These are phyloP conservation scores for Physella acuta DNA, from an alignment of 1,140 invertebrate genomes.

Conservation along the genomic window DNA sequence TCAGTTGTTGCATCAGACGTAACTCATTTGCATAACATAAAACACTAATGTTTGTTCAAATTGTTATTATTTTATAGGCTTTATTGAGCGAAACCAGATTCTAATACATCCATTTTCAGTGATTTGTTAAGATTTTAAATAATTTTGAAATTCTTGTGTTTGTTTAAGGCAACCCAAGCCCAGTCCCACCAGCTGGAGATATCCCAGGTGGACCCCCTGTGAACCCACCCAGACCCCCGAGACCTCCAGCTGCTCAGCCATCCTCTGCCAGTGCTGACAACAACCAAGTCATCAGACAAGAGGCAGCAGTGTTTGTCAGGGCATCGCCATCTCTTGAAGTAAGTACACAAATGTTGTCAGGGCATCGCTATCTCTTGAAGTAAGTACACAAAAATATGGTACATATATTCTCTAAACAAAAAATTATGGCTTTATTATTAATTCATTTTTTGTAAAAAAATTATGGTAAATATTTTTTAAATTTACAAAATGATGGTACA, in stretches of 20 bases:
- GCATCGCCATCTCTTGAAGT: slow-evolving; percentile 36
- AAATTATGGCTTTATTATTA: too few species aligned
- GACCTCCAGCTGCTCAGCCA: slow-evolving; percentile 25
- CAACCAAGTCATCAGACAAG: slow-evolving; percentile 30
- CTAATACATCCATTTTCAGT: background rate
- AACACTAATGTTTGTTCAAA: too few species aligned
- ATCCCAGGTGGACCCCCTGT: slow-evolving; percentile 21
- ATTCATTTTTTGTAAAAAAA: too few species aligned
- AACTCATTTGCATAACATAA: too few species aligned
- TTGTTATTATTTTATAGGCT: too few species aligned
- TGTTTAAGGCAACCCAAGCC: slow-evolving; percentile 11
- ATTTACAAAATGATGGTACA: too few species aligned
- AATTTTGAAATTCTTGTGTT: too few species aligned
- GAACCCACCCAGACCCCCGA: slow-evolving; percentile 24
- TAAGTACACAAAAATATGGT: too few species aligned
- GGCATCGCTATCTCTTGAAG: slow-evolving; percentile 34
- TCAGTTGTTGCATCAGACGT: too few species aligned
- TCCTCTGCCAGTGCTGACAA: slow-evolving; percentile 12
- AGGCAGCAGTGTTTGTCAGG: slow-evolving; percentile 23
- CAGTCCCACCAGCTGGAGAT: background rate
- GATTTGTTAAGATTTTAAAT: slow-evolving; percentile 18
- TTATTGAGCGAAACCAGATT: too few species aligned
- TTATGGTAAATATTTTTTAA: too few species aligned
- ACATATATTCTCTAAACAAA: too few species aligned
- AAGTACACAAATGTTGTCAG: slow-evolving; percentile 24